Percentiles rank a stretch among this genome's conserved stretches.
These are phyloP conservation scores for Haliclona indistincta DNA, from an alignment of 37 sponge, comb jelly and placozoan genomes.

Conservation along the genomic window DNA sequence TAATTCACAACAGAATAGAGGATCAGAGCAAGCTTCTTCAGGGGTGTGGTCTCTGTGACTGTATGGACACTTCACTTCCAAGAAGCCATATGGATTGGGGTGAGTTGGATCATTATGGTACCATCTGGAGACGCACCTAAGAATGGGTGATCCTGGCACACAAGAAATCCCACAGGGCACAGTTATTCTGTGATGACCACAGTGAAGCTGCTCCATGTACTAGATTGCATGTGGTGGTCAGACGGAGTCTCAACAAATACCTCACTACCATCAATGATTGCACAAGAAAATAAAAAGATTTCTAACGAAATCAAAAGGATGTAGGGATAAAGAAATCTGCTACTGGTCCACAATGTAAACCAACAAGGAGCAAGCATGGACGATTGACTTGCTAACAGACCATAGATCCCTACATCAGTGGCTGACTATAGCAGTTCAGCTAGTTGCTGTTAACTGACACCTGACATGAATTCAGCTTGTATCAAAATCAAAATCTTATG, in stretches of 20 bases:
- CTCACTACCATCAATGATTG: constrained; percentile 52
- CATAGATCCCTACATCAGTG: no score
- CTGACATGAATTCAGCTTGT: no score
- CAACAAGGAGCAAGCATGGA: no score
- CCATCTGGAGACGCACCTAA: constrained; percentile 71
- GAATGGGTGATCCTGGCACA: constrained; percentile 28
- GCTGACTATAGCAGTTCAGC: no score
- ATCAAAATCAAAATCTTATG: no score
- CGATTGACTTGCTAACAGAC: no score
- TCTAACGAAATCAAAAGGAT: no score
- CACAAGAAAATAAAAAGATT: no score
- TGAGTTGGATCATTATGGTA: constrained; percentile 40
- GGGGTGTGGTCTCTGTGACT: constrained; percentile 23
- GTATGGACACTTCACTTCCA: constrained; percentile 57
- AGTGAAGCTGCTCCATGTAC: constrained; percentile 32
- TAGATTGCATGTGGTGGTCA: constrained; percentile 31
- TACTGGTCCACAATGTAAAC: no score
- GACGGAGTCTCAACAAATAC: constrained; percentile 34
- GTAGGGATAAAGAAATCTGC: no score
- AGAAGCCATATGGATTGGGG: constrained; percentile 47
- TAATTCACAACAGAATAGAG: constrained; percentile 22
- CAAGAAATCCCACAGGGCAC: constrained; percentile 29
- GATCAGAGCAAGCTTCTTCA: constrained; percentile 14
- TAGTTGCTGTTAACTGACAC: no score
- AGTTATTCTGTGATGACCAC: no score